phyloP scores from a whole-genome alignment of 2,888 invertebrate species.

The Phymatocera aterrima region DNA sequence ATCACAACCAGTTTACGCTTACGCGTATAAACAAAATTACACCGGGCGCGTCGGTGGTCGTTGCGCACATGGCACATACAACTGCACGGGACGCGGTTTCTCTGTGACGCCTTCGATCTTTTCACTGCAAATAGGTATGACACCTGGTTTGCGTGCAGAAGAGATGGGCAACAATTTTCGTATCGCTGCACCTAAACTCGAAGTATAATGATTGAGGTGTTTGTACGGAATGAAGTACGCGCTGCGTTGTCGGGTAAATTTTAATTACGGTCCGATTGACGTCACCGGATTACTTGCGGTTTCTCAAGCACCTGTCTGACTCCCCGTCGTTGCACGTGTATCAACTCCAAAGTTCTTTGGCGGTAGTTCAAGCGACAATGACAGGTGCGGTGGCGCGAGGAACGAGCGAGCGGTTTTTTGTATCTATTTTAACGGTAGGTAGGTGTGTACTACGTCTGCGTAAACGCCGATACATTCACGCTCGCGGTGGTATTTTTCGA shows the following conservation, averaged over 20 bases:
- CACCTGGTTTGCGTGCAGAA: too few species aligned
- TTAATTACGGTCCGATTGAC: neutral
- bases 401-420: too few species aligned
- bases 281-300: conserved; percentile 22
- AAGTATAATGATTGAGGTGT: neutral
- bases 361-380: neutral
- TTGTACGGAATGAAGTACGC: neutral
- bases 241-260: neutral
- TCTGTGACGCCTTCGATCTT: too few species aligned
- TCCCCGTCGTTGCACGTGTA: neutral
- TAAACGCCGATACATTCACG: too few species aligned
- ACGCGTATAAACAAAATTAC: conserved; percentile 16
- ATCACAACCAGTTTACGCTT: conserved; percentile 27
- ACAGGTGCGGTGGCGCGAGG: neutral
- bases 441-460: too few species aligned
- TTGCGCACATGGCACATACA: neutral
- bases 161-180: too few species aligned
- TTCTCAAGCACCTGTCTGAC: neutral
- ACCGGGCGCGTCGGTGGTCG: too few species aligned
- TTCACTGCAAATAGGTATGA: too few species aligned
- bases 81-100: neutral
- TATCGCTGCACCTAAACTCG: too few species aligned
- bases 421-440: too few species aligned
- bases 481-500: too few species aligned
- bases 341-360: neutral